Percentiles rank a stretch among this genome's conserved stretches.
Evolutionary conservation across 1,140 invertebrate species (phyloP).

Genomic region (Phortica variegata): DNA sequence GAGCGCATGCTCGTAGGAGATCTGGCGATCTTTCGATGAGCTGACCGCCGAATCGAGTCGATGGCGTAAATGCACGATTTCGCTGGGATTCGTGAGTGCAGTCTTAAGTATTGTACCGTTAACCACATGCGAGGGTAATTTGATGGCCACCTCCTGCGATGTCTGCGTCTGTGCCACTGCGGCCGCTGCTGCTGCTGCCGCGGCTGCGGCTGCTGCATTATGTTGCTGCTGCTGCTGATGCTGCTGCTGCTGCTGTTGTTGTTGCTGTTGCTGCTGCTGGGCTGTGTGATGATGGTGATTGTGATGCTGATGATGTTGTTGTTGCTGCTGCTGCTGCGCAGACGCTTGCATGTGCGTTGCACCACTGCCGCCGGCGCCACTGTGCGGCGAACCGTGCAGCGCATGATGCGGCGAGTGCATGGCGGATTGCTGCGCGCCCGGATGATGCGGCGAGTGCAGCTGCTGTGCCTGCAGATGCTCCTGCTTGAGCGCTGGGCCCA

Average conservation of each 20-base stretch:
- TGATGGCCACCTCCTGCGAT: constrained; percentile 47
- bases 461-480: constrained; percentile 39
- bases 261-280: constrained; percentile 19
- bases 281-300: constrained; percentile 36
- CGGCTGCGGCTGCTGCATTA: constrained; percentile 31
- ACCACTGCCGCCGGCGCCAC: neutral
- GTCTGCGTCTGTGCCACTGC: constrained; percentile 44
- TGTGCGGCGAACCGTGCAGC: constrained; percentile 20
- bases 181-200: constrained; percentile 34
- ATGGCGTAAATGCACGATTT: constrained; percentile 85
- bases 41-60: constrained; percentile 82
- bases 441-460: constrained; percentile 42
- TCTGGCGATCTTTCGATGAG: constrained; percentile 78
- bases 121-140: constrained; percentile 71
- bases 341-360: neutral
- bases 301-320: constrained; percentile 48
- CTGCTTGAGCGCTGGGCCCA: constrained; percentile 42
- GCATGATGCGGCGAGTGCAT: constrained; percentile 32
- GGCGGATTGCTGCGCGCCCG: constrained; percentile 32
- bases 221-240: constrained; percentile 59
- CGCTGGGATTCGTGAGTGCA: constrained; percentile 89
- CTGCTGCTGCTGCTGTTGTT: constrained; percentile 14
- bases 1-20: constrained; percentile 77
- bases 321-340: neutral
- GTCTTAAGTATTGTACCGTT: constrained; percentile 92